Base-by-base conservation (phyloP, 2,797 vertebrate species). In the Chloroceryle amazona region DNA sequence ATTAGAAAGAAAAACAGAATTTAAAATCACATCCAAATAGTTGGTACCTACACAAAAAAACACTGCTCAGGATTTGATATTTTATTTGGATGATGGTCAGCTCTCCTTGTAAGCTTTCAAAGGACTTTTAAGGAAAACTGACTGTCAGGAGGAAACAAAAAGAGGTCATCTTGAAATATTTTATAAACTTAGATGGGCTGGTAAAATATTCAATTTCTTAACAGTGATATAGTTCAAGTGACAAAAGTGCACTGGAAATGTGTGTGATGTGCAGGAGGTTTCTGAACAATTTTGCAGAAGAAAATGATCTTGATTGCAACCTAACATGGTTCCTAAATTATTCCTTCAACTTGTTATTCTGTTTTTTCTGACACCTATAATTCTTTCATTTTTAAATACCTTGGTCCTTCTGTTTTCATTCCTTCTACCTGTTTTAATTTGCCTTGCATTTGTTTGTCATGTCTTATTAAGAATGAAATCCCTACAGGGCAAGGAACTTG, bases 401-500 rank as follows among this genome's bases (percentile, higher is more conserved):
- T 81, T 25, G 1, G 4, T 46, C 22, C 76, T 89, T 80, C n/a
- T 57, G 3, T 37, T 89, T 92, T 71, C 5, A 65, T 80, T 44
- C 7, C 13, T 80, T 78, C 29, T 61, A 72, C 46, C 21, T 72
- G 16, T 65, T 95, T 81, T 61, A 65, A 68, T 35, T 78, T 86
- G 16, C 5, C 26, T 88, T 88, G 33, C 7, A 61, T 72, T 88
- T 90, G 3, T 86, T 94, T 89, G 65, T 84, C 54, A 84, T 51
- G 12, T 65, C 54, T 75, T 68, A 81, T 86, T 86, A 91, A 79
- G 73, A 90, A 92, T 33, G 54, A 95, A 90, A 44, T 86, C 60
- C 89, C 83, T 89, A 12, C 25, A 85, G 78, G 51, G 78, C 35
- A 80, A 18, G 14, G 51, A 93, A 73, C 35, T 52, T 96, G 78